Conservation (phyloP, 2,888 invertebrate species). For the Yponomeuta cagnagella region DNA sequence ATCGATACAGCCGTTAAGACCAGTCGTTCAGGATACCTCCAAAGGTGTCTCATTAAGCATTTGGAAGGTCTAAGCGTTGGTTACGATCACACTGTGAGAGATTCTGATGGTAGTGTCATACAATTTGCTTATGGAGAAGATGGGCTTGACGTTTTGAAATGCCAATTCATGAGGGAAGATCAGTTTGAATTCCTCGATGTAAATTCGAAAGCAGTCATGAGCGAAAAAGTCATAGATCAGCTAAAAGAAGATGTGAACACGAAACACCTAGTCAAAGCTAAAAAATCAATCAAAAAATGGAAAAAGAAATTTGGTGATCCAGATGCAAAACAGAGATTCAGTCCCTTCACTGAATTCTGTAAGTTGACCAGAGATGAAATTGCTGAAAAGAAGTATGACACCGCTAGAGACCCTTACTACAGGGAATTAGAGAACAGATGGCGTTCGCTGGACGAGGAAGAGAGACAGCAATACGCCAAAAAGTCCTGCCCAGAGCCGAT, state of each 20-base stretch:
- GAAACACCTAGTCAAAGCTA: slow-evolving; percentile 68
- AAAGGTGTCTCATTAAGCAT: slow-evolving; percentile 97
- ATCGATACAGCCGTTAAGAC: slow-evolving; percentile 99
- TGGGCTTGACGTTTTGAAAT: slow-evolving; percentile 91
- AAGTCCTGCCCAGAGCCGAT: slow-evolving; percentile 86
- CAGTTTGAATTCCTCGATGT: slow-evolving; percentile 88
- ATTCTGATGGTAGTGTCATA: slow-evolving; percentile 93
- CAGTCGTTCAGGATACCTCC: slow-evolving; percentile 97
- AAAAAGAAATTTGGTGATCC: slow-evolving; percentile 70
- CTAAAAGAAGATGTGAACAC: slow-evolving; percentile 75
- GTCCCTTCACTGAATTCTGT: slow-evolving; percentile 79
- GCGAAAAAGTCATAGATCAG: slow-evolving; percentile 71
- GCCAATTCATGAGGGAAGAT: slow-evolving; percentile 86
- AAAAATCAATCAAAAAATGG: slow-evolving; percentile 79
- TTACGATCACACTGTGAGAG: slow-evolving; percentile 97
- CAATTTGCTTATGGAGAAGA: slow-evolving; percentile 97
- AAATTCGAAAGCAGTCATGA: slow-evolving; percentile 82
- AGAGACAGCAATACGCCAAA: slow-evolving; percentile 69
- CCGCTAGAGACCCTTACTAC: slow-evolving; percentile 77
- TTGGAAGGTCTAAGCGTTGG: slow-evolving; percentile 94
- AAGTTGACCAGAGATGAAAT: slow-evolving; percentile 64
- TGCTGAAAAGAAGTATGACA: slow-evolving; percentile 58
- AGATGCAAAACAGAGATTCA: slow-evolving; percentile 58
- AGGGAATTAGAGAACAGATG: slow-evolving; percentile 80
- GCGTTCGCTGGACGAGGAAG: slow-evolving; percentile 77